Evolutionary conservation across 2,113 vertebrate species (phyloP), one percentile per base, ranked within the genome.

Genomic region (Melanerpes formicivorus): DNA sequence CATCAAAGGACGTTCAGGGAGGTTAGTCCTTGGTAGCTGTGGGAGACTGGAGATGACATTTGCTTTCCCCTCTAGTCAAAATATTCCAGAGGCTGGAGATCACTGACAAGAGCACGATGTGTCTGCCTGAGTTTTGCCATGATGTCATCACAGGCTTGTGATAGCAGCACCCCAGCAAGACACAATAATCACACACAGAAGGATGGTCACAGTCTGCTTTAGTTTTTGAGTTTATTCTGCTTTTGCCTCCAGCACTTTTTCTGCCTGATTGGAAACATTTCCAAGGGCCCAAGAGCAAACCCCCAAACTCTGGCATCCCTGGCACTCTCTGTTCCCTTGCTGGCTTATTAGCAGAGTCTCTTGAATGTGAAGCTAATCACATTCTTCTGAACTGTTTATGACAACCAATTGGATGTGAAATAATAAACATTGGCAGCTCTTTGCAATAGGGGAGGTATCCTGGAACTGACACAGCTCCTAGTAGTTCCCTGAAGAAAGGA

Each of bases 1-100:
- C 70, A 93, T 90, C 40, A 62, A 50, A 85, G 59, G 52, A 70
- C 90, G 84, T 76, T 50, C 32, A 86, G 66, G 84, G 90, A 96
- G 90, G 88, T 88, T 50, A 66, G 30, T 66, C 90, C 84, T 94
- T 90, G 48, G 86, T 86, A 89, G 14, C 63, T 69, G 64, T 83
- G 58, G 62, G 74, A 84, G 80, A 56, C 59, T 37, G 70, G 34
- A 90, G 80, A 87, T 23, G 0, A 4, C 46, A 48, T 93, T 90
- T 81, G n/a, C 78, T 84, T 54, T 77, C 55, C 25, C 22, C 58
- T 90, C 59, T 76, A 96, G 97, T 95, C 97, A 97, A 97, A 98
- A 97, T 97, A 97, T 80, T 69, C 64, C 82, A 5, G 69, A 89
- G 46, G 59, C 75, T 34, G 63, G 77, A 96, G 84, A 74, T 72